Conservation (phyloP, 2,888 invertebrate species). For the Plagodis dolabraria region DNA sequence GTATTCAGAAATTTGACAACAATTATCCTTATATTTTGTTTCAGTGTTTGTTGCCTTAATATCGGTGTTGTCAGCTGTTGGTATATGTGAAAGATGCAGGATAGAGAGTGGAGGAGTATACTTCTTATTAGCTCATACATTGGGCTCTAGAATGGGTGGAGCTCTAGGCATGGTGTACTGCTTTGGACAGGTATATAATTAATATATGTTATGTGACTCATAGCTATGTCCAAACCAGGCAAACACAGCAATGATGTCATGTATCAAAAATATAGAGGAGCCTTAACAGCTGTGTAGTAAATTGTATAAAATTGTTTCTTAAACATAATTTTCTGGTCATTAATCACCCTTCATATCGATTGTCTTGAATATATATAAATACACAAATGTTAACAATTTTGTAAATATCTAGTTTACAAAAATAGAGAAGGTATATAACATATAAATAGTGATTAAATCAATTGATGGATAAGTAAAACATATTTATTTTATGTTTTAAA, state of each 20-base stretch:
- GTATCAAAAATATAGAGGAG: not conserved
- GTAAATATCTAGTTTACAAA: too few relatives aligned
- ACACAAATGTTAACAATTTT: too few relatives aligned
- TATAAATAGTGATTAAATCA: too few relatives aligned
- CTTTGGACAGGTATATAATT: slow-evolving; percentile 93
- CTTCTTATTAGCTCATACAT: slow-evolving; percentile 96
- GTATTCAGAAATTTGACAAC: too few relatives aligned
- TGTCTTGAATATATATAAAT: too few relatives aligned
- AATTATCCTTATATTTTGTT: not conserved
- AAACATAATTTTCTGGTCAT: too few relatives aligned
- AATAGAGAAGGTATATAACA: too few relatives aligned
- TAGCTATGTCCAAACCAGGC: not conserved
- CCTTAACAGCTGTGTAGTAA: too few relatives aligned
- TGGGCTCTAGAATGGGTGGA: slow-evolving; percentile 97
- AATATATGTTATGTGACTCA: not conserved
- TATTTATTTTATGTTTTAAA: too few relatives aligned
- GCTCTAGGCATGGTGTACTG: slow-evolving; percentile 97
- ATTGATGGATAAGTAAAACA: too few relatives aligned
- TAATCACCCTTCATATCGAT: too few relatives aligned
- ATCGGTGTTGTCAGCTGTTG: slow-evolving; percentile 97
- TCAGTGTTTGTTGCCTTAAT: slow-evolving; percentile 94
- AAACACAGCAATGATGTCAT: not conserved
- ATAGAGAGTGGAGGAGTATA: slow-evolving; percentile 99
- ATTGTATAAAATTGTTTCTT: too few relatives aligned
- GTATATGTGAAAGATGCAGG: slow-evolving; percentile 97